Conservation (phyloP, 2,888 invertebrate genomes). For the Eulithis testata region DNA sequence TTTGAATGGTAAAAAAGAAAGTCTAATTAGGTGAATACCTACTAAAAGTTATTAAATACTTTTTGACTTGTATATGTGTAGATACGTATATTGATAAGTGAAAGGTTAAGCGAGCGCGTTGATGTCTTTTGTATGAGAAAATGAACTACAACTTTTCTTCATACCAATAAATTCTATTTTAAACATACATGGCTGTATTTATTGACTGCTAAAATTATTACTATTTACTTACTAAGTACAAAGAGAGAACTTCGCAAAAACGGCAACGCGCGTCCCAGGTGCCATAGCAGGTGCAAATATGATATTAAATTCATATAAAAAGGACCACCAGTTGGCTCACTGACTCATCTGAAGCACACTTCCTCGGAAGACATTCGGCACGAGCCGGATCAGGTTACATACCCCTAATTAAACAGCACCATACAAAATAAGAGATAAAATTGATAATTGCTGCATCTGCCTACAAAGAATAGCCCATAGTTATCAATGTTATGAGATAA, state of each 20-base stretch:
- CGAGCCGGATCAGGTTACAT: conserved; percentile 23
- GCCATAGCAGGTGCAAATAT: conserved; percentile 46
- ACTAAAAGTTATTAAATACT: too few relatives aligned
- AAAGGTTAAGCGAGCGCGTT: conserved; percentile 1
- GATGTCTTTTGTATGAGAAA: conserved; percentile 7
- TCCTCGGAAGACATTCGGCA: conserved; percentile 31
- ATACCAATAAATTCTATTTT: not conserved
- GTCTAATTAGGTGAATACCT: too few relatives aligned
- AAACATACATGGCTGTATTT: not conserved
- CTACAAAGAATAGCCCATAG: not conserved
- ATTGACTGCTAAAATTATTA: too few relatives aligned
- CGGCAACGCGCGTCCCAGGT: conserved; percentile 40
- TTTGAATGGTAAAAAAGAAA: too few relatives aligned
- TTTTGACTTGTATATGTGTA: too few relatives aligned
- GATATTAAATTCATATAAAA: conserved; percentile 23
- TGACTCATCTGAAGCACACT: conserved; percentile 26
- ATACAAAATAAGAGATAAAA: not conserved
- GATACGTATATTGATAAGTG: not conserved
- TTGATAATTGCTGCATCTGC: conserved; percentile 12
- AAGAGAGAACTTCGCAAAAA: conserved; percentile 7
- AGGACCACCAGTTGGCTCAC: conserved; percentile 11
- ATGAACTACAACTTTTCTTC: too few relatives aligned
- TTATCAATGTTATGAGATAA: conserved; percentile 4
- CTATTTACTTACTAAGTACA: not conserved
- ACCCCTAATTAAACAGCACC: not conserved